These are phyloP conservation scores for Cryptoprocta ferox DNA, from an alignment of 2,797 vertebrate species.

Conservation along the genomic window DNA sequence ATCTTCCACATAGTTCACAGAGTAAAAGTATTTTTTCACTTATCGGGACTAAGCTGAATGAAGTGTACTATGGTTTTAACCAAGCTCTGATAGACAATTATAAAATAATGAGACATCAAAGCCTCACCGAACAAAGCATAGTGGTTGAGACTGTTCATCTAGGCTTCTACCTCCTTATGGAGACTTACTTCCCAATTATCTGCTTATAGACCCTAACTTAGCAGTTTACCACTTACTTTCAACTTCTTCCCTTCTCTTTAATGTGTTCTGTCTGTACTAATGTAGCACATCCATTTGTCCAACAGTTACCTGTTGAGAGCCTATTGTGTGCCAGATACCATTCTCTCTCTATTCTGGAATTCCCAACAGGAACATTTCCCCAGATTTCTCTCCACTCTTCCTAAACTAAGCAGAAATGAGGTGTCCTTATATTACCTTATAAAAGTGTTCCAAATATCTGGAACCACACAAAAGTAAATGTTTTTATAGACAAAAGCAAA, in stretches of 20 bases:
- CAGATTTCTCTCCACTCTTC: constrained; percentile 13
- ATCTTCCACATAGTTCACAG: neutral
- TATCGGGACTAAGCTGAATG: neutral
- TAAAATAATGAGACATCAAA: neutral
- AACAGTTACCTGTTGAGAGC: neutral
- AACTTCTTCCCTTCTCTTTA: neutral
- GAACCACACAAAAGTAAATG: constrained; percentile 38
- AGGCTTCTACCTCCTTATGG: neutral
- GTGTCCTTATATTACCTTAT: neutral
- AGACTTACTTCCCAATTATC: neutral
- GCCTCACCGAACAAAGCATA: neutral
- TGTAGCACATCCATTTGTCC: neutral
- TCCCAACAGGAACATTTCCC: neutral
- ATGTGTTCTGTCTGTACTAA: neutral
- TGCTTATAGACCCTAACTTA: neutral
- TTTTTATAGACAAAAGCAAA: constrained; percentile 46
- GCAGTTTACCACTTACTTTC: neutral
- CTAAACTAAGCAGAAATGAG: constrained; percentile 51
- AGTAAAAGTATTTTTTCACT: neutral
- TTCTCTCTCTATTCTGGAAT: neutral
- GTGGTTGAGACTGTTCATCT: neutral
- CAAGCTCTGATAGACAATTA: constrained; percentile 30
- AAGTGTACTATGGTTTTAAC: constrained; percentile 17
- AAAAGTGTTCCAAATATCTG: neutral
- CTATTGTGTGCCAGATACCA: neutral